Evolutionary conservation across 2,113 vertebrate genomes (phyloP), one percentile per base, ranked within the genome.

Genomic region (Octodon degus): DNA sequence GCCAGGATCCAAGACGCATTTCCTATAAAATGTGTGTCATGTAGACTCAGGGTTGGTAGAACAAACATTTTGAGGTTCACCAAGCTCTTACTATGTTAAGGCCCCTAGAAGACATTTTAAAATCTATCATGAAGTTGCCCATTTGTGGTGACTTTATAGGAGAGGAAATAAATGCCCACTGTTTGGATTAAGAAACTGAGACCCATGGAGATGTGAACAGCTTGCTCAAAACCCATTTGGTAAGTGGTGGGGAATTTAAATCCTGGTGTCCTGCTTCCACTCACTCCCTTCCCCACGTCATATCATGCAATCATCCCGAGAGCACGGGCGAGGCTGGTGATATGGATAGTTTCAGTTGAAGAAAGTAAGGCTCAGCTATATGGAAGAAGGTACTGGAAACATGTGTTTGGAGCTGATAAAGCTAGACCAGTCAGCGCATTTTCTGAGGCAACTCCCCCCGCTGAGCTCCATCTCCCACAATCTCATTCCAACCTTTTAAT

Each of bases 401-500:
- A 24, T 47, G 47, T 86, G 91, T 95, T 83, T 86, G 0, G 1
- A 88, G 30, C 81, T 74, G 90, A 72, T 96, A 83, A 94, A 65
- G 3, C 68, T 83, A 53, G 72, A 47, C 30, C 55, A 27, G 67
- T 97, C 97, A 98, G 97, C 97, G 76, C 81, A 97, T 97, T 96
- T 97, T 97, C 96, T n/a, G 87, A 97, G 96, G 94, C 96, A 93
- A 90, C 89, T 92, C 37, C 7, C 0, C 67, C 0, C 0, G 30
- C 79, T 65, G 67, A 96, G 82, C 25, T n/a, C 62, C 63, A 89
- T 96, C 93, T 98, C 97, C 94, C 22, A 0, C 86, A 62, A 96
- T 87, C 70, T 97, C 90, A 89, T 80, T 12, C 0, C 43, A 16
- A 85, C 92, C 94, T 97, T 97, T 95, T 97, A 98, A 95, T 98